Base-by-base conservation (phyloP, 1,140 invertebrate genomes). In the Drosophila lini region DNA sequence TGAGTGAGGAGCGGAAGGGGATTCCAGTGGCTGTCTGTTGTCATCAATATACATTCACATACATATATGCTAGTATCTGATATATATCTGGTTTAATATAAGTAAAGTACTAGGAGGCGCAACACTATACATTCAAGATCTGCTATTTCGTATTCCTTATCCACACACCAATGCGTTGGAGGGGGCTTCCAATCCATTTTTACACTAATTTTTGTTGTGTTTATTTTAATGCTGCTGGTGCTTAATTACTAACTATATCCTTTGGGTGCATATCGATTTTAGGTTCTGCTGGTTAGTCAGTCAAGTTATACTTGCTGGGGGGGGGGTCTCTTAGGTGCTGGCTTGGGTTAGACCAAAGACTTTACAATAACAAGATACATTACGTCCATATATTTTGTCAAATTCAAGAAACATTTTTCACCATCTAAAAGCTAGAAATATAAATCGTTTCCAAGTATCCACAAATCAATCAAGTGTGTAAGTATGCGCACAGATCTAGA, bases 71-170 rank as follows among this genome's bases (percentile, higher is more conserved):
- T 69, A 63, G 67, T 81, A 70, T 86, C 64, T 70, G 78, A 75
- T 89, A 80, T 80, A 82, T 82, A 82, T 80, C 76, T 74, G 60
- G 63, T 74, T 82, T 74, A 80, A 70, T 80, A 73, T 82, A 83
- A 62, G 84, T 84, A 88, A 82, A 88, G 79, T 82, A 80, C 82
- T 82, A 86, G 83, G 80, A 88, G 76, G 80, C 83, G 84, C 80
- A 88, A 88, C 82, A 81, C 82, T 86, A 86, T 88, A 89, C 84
- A 88, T 88, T 88, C 73, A 88, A 88, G 83, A 88, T 80, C 78
- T 81, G 67, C 55, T 32, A 73, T 69, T 81, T 59, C 40, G 47
- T 53, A 67, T 34, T 44, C 13, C 45, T 52, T 28, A 15, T 38
- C 57, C 63, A 32, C 34, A 25, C 45, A 28, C 13, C 44, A 22